Evolutionary conservation across 53 echinoderm and acorn worm species (phyloP), one percentile per base, ranked within the genome.

Genomic region (Stichopus horrens): DNA sequence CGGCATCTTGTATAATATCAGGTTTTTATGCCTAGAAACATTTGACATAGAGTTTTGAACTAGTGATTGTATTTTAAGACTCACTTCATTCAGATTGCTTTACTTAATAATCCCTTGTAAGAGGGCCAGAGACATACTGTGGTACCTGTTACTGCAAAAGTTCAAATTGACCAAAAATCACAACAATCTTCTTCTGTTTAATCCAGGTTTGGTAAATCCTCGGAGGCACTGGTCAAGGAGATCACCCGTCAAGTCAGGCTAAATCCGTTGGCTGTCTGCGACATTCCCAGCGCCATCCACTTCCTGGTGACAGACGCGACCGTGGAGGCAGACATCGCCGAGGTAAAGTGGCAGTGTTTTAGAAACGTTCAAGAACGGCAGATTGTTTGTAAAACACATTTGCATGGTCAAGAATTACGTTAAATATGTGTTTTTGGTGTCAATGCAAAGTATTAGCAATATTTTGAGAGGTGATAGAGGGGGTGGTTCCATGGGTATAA

Each of bases 321-420:
- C 73, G 97, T 97, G 51, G 95, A 97, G 65, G 90, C 97, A 7
- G 97, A 97, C 86, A 95, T 95, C 71, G 89, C 97, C 58, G 97
- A 97, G 94, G 97, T 97, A 23, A 90, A 14, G 19, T 75, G 21
- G 75, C 9, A 16, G 37, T 0, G 75, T 9, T 23, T 19, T 14
- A 11, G n/a, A 4, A 67, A n/a, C 11, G n/a, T n/a, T 67, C 11
- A 11, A 67, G 11, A n/a, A 67, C 68, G 68, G n/a, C n/a, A 67
- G 68, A 67, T 67, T 67, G 0, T 11, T 67, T 14, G 11, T 67
- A n/a, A n/a, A 67, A n/a, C 4, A 4, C 11, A 14, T 14, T 67
- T n/a, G n/a, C 11, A 67, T n/a, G n/a, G 1, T 37, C 37, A 37
- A 37, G 37, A 37, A 37, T 37, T 77, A 53, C 52, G 6, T 77